phyloP scores from a whole-genome alignment of 2,888 invertebrate species.

The Netelia melanura region DNA sequence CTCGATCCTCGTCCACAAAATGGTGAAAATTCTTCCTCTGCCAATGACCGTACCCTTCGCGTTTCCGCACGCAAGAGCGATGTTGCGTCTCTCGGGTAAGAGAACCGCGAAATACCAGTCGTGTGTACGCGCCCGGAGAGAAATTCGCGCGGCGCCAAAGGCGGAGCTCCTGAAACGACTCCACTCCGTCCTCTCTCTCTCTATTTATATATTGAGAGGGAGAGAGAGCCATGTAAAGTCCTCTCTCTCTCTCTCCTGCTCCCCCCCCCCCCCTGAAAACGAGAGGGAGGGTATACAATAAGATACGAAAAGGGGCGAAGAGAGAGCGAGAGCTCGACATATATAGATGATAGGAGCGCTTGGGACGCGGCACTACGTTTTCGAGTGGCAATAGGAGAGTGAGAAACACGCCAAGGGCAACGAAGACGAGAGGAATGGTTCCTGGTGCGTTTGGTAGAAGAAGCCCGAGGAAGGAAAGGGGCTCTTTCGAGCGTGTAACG shows the following conservation, averaged over 20 bases:
- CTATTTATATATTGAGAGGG: no score
- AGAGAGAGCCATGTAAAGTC: no score
- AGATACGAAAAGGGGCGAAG: conserved; percentile 56
- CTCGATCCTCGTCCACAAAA: no score
- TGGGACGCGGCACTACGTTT: conserved; percentile 52
- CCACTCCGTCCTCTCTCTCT: not conserved
- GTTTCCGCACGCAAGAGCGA: not conserved
- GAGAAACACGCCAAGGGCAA: conserved; percentile 39
- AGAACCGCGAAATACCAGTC: conserved; percentile 22
- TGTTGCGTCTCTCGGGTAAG: conserved; percentile 40
- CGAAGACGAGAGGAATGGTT: conserved; percentile 52
- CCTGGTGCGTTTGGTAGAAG: conserved; percentile 28
- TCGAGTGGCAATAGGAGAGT: conserved; percentile 64
- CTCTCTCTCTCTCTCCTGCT: no score
- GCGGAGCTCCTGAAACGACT: conserved; percentile 73
- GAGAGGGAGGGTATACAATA: conserved; percentile 71
- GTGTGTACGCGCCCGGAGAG: conserved; percentile 68
- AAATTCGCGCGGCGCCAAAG: conserved; percentile 80
- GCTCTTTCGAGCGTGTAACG: conserved; percentile 67
- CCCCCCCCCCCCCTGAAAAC: not conserved
- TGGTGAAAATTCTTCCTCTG: conserved; percentile 12
- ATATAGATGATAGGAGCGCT: conserved; percentile 69
- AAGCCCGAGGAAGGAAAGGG: conserved; percentile 40
- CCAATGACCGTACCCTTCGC: conserved; percentile 32
- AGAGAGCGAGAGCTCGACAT: conserved; percentile 4